Percentiles rank a stretch among this genome's conserved stretches.
These are phyloP conservation scores for Epinephelus coioides DNA, from an alignment of 2,797 vertebrate species.

Conservation along the genomic window DNA sequence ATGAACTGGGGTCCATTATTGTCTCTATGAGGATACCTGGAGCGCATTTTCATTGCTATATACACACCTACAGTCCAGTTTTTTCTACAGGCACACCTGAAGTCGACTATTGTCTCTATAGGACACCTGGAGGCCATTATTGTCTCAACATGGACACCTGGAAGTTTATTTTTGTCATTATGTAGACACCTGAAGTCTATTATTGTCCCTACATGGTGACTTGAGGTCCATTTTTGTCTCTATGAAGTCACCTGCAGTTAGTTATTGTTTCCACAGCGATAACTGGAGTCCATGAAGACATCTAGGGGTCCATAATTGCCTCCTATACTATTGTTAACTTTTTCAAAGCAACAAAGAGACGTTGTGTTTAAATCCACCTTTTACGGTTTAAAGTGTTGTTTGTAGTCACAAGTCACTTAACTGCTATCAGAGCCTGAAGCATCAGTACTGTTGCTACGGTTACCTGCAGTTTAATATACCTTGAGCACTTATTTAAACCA, in stretches of 20 bases:
- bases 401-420: neutral
- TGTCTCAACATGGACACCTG: neutral
- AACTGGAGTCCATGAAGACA: neutral
- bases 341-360: neutral
- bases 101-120: neutral
- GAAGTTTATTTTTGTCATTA: neutral
- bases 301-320: neutral
- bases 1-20: too few species aligned
- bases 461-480: slow-evolving; percentile 36
- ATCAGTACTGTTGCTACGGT: slow-evolving; percentile 34
- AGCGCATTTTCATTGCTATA: neutral
- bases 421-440: slow-evolving; percentile 5
- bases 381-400: neutral
- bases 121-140: neutral
- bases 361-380: slow-evolving; percentile 1
- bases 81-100: neutral
- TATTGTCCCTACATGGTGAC: neutral
- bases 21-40: neutral
- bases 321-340: neutral
- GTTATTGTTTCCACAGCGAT: neutral
- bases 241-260: neutral
- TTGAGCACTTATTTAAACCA: slow-evolving; percentile 11
- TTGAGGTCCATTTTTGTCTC: neutral
- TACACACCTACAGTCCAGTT: neutral
- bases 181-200: neutral